Conservation (phyloP, 2,888 invertebrate genomes). For the Sinohyriopsis cumingii region DNA sequence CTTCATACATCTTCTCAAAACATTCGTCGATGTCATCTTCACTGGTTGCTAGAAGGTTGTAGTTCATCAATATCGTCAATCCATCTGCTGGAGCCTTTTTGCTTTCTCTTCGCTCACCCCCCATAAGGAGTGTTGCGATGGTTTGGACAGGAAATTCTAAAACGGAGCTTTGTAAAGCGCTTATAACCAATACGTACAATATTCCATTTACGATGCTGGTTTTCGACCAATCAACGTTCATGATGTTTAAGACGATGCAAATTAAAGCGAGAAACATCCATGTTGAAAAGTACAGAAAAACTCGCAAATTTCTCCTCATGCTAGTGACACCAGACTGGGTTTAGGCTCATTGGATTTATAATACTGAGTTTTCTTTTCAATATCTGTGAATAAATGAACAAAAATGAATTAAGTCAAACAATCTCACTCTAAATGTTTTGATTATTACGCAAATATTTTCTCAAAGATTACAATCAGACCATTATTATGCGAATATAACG, state of each 20-base stretch:
- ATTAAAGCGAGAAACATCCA: slow-evolving; percentile 11
- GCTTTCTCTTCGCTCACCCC: slow-evolving; percentile 6
- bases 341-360: no score
- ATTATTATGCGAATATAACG: no score
- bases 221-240: slow-evolving; percentile 15
- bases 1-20: slow-evolving; percentile 46
- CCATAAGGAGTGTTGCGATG: slow-evolving; percentile 23
- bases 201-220: slow-evolving; percentile 7
- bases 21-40: slow-evolving; percentile 51
- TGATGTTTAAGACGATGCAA: slow-evolving; percentile 11
- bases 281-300: slow-evolving; percentile 8
- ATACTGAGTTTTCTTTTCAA: no score
- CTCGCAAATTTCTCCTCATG: slow-evolving; percentile 11
- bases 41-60: slow-evolving; percentile 39
- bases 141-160: slow-evolving; percentile 30
- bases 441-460: no score
- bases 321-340: no score
- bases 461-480: no score
- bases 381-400: no score
- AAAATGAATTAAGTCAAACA: no score
- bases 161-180: slow-evolving; percentile 15
- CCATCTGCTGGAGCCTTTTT: slow-evolving; percentile 2
- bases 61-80: slow-evolving; percentile 39
- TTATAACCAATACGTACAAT: slow-evolving; percentile 5
- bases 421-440: no score